phyloP scores from a whole-genome alignment of 2,888 invertebrate genomes.

The Electrophaes corylata region DNA sequence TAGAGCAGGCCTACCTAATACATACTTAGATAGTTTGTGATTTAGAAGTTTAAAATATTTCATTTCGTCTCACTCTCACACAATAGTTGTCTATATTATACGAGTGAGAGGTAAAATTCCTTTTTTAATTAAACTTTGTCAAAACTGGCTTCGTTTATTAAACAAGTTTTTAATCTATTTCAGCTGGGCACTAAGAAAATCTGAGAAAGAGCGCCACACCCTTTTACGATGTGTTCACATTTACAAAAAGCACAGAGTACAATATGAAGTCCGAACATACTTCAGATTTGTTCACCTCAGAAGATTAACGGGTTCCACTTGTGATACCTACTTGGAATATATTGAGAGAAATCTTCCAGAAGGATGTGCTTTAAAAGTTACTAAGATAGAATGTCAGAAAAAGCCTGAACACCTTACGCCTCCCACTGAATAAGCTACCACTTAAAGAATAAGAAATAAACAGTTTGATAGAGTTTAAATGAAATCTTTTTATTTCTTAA shows the following conservation, averaged over 20 bases:
- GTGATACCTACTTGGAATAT: constrained; percentile 97
- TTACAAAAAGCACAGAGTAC: constrained; percentile 96
- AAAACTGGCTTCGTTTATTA: no score
- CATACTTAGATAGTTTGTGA: no score
- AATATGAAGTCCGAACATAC: constrained; percentile 98
- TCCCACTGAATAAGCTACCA: constrained; percentile 53
- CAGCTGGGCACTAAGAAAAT: constrained; percentile 90
- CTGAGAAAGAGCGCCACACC: constrained; percentile 90
- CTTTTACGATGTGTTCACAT: constrained; percentile 95
- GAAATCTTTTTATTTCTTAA: constrained; percentile 4
- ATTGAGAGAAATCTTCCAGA: constrained; percentile 98
- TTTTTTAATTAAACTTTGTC: no score
- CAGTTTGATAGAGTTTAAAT: constrained; percentile 29
- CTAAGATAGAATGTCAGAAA: constrained; percentile 87
- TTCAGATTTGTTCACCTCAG: constrained; percentile 93
- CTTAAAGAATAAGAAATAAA: constrained; percentile 46
- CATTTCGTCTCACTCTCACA: no score
- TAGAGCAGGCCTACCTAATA: no score
- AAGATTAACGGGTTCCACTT: constrained; percentile 96
- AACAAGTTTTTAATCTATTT: background rate
- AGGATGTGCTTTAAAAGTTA: constrained; percentile 96
- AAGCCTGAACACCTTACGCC: constrained; percentile 83
- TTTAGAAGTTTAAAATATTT: no score
- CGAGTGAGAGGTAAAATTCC: no score
- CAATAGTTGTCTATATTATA: no score